Evolutionary conservation across 2,888 invertebrate genomes (phyloP).

Genomic region (Phyllotreta striolata): DNA sequence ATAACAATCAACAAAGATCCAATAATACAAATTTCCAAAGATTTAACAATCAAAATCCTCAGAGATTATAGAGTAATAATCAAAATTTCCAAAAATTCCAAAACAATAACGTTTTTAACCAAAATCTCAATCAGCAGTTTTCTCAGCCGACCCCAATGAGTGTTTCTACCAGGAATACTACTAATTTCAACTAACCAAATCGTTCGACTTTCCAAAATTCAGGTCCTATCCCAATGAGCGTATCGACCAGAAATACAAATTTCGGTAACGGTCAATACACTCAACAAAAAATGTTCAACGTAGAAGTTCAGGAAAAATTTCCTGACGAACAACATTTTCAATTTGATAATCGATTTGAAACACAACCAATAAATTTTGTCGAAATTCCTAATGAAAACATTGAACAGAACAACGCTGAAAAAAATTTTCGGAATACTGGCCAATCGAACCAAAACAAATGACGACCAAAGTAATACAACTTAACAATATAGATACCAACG

Average conservation of each 20-base stretch:
- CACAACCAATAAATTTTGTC: no score
- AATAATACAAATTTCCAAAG: slow-evolving; percentile 1
- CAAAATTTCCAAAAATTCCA: slow-evolving; percentile 9
- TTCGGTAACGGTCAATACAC: not conserved
- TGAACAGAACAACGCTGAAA: no score
- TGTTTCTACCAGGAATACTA: slow-evolving; percentile 3
- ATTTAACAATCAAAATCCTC: slow-evolving; percentile 2
- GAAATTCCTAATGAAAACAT: not conserved
- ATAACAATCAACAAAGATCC: not conserved
- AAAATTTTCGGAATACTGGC: no score
- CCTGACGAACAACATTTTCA: slow-evolving; percentile 12
- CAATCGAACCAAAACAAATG: no score
- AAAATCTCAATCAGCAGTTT: slow-evolving; percentile 13
- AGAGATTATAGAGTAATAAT: slow-evolving; percentile 5
- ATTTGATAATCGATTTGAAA: not conserved
- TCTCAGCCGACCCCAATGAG: slow-evolving; percentile 4
- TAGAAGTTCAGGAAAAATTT: not conserved
- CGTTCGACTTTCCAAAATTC: not conserved
- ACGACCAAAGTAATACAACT: no score
- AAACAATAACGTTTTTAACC: slow-evolving; percentile 16
- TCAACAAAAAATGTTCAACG: not conserved
- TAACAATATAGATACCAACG: not conserved
- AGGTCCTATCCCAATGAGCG: no score
- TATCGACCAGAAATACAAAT: not conserved
- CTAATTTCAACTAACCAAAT: not conserved